phyloP scores from a whole-genome alignment of 2,888 invertebrate genomes.

The Hydraecia micacea region DNA sequence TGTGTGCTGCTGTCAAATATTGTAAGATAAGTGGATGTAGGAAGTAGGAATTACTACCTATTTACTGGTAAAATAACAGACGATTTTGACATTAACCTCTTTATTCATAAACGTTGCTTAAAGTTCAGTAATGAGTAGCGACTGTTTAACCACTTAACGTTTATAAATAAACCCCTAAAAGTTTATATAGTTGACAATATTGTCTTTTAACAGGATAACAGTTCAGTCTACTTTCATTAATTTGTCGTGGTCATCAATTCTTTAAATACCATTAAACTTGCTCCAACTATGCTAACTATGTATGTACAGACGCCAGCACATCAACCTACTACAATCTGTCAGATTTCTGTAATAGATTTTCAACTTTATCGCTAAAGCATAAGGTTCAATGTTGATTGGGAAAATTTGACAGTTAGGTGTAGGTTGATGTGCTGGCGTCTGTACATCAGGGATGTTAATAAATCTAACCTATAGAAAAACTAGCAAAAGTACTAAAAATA shows the following conservation, averaged over 20 bases:
- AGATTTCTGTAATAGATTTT: no score
- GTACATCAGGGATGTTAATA: not conserved
- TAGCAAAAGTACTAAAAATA: not conserved
- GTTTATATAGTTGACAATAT: not conserved
- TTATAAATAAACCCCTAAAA: not conserved
- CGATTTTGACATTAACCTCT: not conserved
- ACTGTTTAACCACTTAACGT: not conserved
- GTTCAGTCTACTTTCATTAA: not conserved
- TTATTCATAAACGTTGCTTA: not conserved
- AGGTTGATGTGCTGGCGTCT: no score
- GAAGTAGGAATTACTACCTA: not conserved
- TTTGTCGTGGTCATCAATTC: not conserved
- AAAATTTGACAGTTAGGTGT: no score
- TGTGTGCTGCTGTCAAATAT: not conserved
- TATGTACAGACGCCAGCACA: no score
- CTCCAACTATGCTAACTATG: not conserved
- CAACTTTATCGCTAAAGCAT: no score
- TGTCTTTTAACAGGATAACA: no score
- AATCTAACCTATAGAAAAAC: not conserved
- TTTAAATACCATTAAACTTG: not conserved
- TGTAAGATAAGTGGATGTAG: not conserved
- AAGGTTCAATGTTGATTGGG: no score
- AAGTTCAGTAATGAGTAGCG: no score
- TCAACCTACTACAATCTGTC: no score
- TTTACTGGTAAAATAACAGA: not conserved